These are phyloP conservation scores for Drosophila lacteicornis DNA, from an alignment of 1,140 invertebrate species.

Conservation along the genomic window DNA sequence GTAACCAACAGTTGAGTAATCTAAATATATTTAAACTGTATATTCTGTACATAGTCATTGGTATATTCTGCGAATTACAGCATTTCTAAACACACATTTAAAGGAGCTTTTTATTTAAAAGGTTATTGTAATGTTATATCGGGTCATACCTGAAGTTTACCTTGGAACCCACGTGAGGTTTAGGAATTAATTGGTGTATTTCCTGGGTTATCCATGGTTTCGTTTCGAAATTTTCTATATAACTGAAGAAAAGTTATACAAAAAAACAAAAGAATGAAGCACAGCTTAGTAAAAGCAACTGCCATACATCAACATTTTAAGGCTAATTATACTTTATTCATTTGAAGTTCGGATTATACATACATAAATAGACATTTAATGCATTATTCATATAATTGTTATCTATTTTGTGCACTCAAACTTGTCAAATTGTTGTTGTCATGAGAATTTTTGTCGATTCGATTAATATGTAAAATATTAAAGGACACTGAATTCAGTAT, in stretches of 20 bases:
- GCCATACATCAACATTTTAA: conserved; percentile 2
- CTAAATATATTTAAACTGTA: conserved; percentile 46
- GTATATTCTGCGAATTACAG: conserved; percentile 41
- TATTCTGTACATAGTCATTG: conserved; percentile 46
- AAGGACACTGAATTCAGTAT: conserved; percentile 42
- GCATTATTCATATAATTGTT: conserved; percentile 50
- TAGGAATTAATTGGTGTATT: no score
- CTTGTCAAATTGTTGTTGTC: conserved; percentile 44
- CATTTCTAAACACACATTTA: conserved; percentile 25
- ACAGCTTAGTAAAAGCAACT: not conserved
- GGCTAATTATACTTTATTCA: conserved; percentile 49
- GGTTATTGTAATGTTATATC: no score
- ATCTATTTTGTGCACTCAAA: conserved; percentile 51
- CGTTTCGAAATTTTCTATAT: no score
- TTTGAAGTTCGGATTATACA: conserved; percentile 49
- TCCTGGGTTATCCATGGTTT: no score
- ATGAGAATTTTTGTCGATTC: conserved; percentile 35
- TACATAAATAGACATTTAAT: conserved; percentile 53
- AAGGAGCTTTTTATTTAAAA: not conserved
- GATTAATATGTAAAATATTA: conserved; percentile 53
- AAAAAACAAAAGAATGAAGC: no score
- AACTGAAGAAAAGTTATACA: no score
- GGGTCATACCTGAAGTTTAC: no score
- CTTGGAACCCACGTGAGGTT: no score
- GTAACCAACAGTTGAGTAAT: conserved; percentile 21